A percentile compares a stretch with the other conserved stretches of the same genome.
These are phyloP conservation scores for Neuroscelio doddi DNA, from an alignment of 2,888 invertebrate species.

Conservation along the genomic window DNA sequence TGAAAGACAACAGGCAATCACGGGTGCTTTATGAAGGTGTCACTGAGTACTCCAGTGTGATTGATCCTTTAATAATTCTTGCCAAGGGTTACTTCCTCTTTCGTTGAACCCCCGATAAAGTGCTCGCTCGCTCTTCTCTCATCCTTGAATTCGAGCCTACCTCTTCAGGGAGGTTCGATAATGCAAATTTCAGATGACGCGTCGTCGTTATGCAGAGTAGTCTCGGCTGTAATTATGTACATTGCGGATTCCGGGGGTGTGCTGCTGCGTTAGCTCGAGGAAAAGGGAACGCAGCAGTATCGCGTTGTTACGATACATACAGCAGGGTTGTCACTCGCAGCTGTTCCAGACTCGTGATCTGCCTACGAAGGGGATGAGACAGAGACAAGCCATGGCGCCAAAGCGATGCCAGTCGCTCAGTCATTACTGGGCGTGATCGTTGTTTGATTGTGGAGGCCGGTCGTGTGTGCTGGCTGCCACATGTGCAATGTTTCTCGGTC, in stretches of 20 bases:
- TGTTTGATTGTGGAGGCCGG: conserved; percentile 62
- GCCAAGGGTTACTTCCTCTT: conserved; percentile 32
- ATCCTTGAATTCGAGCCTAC: conserved; percentile 7
- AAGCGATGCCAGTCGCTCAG: conserved; percentile 59
- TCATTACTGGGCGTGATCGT: conserved; percentile 65
- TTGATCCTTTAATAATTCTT: conserved; percentile 57
- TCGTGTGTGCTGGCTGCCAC: conserved; percentile 32
- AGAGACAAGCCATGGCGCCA: conserved; percentile 39
- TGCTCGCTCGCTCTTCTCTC: not conserved
- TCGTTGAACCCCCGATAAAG: conserved; percentile 18
- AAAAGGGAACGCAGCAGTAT: conserved; percentile 28
- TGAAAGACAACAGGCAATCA: conserved; percentile 8
- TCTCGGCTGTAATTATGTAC: conserved; percentile 56
- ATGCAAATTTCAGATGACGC: conserved; percentile 57
- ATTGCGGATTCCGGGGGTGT: conserved; percentile 9
- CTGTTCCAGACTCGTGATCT: conserved; percentile 58
- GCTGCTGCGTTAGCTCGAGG: conserved; percentile 8
- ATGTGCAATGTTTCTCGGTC: conserved; percentile 6
- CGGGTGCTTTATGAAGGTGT: conserved; percentile 6
- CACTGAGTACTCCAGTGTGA: conserved; percentile 41
- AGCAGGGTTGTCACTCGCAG: conserved; percentile 62
- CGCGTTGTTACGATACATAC: conserved; percentile 16
- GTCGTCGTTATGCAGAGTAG: conserved; percentile 37
- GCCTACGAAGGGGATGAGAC: conserved; percentile 19
- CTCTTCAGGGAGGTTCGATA: conserved; percentile 46